Base-by-base conservation (phyloP, 1,140 invertebrate genomes). In the Drosophila albomicans region DNA sequence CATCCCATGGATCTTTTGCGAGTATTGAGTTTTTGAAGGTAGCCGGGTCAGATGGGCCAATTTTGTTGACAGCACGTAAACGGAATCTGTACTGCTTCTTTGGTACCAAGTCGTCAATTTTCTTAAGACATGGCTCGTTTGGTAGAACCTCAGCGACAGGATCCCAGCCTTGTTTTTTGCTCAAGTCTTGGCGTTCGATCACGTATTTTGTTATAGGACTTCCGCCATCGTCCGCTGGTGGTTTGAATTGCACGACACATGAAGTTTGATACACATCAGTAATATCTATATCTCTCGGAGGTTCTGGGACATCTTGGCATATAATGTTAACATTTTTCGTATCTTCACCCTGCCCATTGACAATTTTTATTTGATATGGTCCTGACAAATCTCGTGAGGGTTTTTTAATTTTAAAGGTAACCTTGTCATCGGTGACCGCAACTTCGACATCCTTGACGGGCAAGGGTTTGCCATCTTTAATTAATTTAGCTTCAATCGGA, bases 1-100 rank as follows among this genome's bases (percentile, higher is more conserved):
- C 98, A 93, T 99, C 98, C 97, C 98, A 99, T 78, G 98, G 98
- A 96, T 99, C 98, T 93, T 99, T 99, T 41, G 98, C 98, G 49
- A 99, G 93, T 28, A 98, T 96, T 30, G 96, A 95, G 91, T 97
- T 98, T 69, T 94, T 95, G 84, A 98, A 97, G 6, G 96, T 93
- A 20, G 97, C 96, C 54, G 98, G 98, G 92, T 99, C 98, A 93
- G 97, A 97, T 5, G 95, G 94, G 52, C 96, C 97, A 66, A 98
- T 95, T 90, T 97, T 97, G 92, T 99, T 99, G 10, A 99, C 96
- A 54, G 98, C 99, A 67, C 96, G 95, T 68, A 99, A 98, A 71
- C 99, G 95, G 94, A 99, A 99, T 94, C 98, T 98, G 94, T 97
- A 99, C 86, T 96, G 97, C 93, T 96, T 98, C 93, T 96, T 98